Evolutionary conservation across 1,140 invertebrate genomes (phyloP).

Genomic region (Panagrolaimus sp.): DNA sequence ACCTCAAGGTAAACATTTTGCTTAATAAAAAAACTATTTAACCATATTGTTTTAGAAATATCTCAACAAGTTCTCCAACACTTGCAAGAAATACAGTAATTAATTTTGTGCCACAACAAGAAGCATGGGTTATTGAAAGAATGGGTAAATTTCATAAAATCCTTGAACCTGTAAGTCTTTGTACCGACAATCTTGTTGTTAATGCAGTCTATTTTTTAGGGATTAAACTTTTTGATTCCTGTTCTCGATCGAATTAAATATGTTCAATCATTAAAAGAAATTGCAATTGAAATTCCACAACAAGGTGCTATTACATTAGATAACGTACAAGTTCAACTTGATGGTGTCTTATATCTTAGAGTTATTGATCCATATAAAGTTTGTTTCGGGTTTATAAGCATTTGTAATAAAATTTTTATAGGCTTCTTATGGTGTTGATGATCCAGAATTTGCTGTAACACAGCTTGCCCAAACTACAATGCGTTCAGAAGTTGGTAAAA

Average conservation of each 20-base stretch:
- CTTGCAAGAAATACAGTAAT: constrained; percentile 73
- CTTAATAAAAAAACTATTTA: no score
- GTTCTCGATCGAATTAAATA: constrained; percentile 89
- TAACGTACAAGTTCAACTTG: constrained; percentile 81
- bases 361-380: constrained; percentile 84
- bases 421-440: constrained; percentile 96
- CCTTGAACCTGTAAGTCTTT: constrained; percentile 32
- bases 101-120: constrained; percentile 97
- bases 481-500: constrained; percentile 95
- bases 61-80: background rate
- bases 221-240: constrained; percentile 85
- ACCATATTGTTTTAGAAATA: background rate
- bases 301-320: constrained; percentile 90
- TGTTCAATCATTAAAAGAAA: constrained; percentile 97
- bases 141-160: constrained; percentile 69
- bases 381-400: background rate
- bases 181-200: constrained; percentile 25
- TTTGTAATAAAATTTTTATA: constrained; percentile 35
- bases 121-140: constrained; percentile 96
- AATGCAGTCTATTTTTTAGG: constrained; percentile 62
- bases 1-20: no score
- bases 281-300: constrained; percentile 96
- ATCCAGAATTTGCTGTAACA: constrained; percentile 97
- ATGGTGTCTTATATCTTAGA: constrained; percentile 90
- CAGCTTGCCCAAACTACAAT: constrained; percentile 98